Evolutionary conservation across 2,113 vertebrate species (phyloP).

Genomic region (Anser brachyrhynchus): DNA sequence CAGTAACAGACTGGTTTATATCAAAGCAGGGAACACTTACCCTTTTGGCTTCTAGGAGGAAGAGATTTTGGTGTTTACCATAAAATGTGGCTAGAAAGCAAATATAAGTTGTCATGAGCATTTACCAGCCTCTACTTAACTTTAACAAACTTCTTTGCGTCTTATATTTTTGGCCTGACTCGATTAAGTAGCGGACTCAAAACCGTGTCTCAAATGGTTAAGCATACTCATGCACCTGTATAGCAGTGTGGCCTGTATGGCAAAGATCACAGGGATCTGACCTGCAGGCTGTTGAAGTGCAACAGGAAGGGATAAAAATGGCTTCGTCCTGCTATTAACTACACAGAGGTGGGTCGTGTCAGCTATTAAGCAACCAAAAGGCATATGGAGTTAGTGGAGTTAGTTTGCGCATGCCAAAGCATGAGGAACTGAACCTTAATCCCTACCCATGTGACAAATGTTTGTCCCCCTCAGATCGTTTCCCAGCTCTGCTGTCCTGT

Average conservation of each 20-base stretch:
- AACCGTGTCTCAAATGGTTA: neutral
- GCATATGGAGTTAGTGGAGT: neutral
- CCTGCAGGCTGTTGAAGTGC: neutral
- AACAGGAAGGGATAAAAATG: neutral
- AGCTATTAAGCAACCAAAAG: neutral
- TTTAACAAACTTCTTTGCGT: neutral
- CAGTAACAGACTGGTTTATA: neutral
- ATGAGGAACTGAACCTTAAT: neutral
- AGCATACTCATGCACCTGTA: neutral
- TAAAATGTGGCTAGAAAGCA: neutral
- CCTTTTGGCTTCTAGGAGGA: neutral
- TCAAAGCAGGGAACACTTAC: neutral
- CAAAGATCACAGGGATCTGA: neutral
- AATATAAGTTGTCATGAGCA: neutral
- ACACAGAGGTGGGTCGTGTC: neutral
- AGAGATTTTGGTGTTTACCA: neutral
- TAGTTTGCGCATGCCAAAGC: neutral
- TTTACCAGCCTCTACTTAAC: neutral
- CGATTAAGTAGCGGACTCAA: neutral
- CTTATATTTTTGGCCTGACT: neutral
- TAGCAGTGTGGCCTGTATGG: neutral
- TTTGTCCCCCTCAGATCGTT: neutral
- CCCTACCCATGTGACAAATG: accelerated
- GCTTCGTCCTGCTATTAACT: neutral
- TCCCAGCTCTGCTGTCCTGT: neutral